Evolutionary conservation across 2,797 vertebrate species (phyloP).

Genomic region (Bradypodion pumilum): DNA sequence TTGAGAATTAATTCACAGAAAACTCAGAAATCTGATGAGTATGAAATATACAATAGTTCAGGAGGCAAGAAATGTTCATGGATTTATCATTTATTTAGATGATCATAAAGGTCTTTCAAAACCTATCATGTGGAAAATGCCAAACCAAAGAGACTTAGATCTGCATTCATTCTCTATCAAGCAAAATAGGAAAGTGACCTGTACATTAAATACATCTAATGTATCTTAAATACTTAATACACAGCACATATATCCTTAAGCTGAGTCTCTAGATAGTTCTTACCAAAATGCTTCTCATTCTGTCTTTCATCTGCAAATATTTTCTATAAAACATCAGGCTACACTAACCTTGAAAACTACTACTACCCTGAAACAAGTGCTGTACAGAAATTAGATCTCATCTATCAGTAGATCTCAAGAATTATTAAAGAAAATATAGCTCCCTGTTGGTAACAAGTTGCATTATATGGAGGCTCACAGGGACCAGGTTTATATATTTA

Average conservation of each 20-base stretch:
- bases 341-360: neutral
- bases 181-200: neutral
- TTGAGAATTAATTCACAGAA: conserved; percentile 65
- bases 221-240: neutral
- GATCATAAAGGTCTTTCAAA: conserved; percentile 42
- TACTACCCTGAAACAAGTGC: neutral
- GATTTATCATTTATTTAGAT: conserved; percentile 61
- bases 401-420: no score
- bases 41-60: conserved; percentile 61
- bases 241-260: neutral
- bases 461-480: no score
- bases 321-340: neutral
- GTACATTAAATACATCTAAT: no score
- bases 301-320: neutral
- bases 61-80: conserved; percentile 56
- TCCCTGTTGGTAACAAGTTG: no score
- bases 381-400: no score
- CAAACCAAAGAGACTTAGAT: conserved; percentile 22
- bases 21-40: conserved; percentile 57
- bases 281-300: neutral
- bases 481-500: no score
- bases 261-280: neutral
- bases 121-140: conserved; percentile 46
- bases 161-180: neutral
- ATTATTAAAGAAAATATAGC: no score